These are phyloP conservation scores for Solea solea DNA, from an alignment of 2,113 vertebrate species.

Conservation along the genomic window DNA sequence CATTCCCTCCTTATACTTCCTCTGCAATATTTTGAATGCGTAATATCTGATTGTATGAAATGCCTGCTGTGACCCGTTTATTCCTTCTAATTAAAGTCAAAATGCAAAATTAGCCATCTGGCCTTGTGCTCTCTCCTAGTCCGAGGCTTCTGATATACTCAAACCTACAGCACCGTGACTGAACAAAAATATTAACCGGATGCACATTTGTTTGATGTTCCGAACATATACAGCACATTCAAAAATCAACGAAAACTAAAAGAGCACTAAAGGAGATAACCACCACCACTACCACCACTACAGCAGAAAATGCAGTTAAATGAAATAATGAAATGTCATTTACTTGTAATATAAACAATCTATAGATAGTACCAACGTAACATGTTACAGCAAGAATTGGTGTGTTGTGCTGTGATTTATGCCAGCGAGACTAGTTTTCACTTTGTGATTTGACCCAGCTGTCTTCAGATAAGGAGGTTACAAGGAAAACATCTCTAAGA, in stretches of 20 bases:
- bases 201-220: slow-evolving; percentile 52
- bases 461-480: slow-evolving; percentile 57
- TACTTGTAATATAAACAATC: slow-evolving; percentile 13
- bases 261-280: slow-evolving; percentile 20
- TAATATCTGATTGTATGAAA: slow-evolving; percentile 38
- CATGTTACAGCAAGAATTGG: not conserved
- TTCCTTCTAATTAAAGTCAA: slow-evolving; percentile 64
- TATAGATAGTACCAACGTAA: not conserved
- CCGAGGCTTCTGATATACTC: slow-evolving; percentile 42
- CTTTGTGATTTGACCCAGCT: slow-evolving; percentile 27
- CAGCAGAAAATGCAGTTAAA: slow-evolving; percentile 17
- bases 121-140: slow-evolving; percentile 53
- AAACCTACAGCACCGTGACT: slow-evolving; percentile 46
- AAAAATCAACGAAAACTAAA: slow-evolving; percentile 42
- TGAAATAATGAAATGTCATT: slow-evolving; percentile 19
- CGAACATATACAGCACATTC: slow-evolving; percentile 37
- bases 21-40: slow-evolving; percentile 39
- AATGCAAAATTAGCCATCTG: slow-evolving; percentile 65
- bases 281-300: slow-evolving; percentile 10
- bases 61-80: slow-evolving; percentile 27
- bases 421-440: slow-evolving; percentile 31
- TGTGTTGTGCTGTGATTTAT: slow-evolving; percentile 22
- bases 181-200: slow-evolving; percentile 59
- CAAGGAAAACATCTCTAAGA: slow-evolving; percentile 47
- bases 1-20: slow-evolving; percentile 11